A percentile compares a stretch with the other conserved stretches of the same genome.
phyloP scores from a whole-genome alignment of 1,140 invertebrate species.

The Listronotus bonariensis region DNA sequence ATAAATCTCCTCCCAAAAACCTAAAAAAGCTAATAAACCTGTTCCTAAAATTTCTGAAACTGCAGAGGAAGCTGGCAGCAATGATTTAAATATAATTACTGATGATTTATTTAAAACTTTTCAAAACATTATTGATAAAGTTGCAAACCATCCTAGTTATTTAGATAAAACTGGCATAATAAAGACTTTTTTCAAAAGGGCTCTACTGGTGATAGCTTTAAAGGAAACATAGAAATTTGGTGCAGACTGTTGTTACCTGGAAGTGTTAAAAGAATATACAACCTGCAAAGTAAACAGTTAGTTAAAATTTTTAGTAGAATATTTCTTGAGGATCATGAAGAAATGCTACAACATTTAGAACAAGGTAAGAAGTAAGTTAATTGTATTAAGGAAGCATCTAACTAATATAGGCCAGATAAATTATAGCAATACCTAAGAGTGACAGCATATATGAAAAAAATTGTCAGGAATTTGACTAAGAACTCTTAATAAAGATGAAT shows the following conservation, averaged over 20 bases:
- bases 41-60: slow-evolving; percentile 1
- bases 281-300: slow-evolving; percentile 89
- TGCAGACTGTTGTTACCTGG: slow-evolving; percentile 83
- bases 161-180: slow-evolving; percentile 80
- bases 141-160: slow-evolving; percentile 79
- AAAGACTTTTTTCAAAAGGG: slow-evolving; percentile 73
- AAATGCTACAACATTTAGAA: slow-evolving; percentile 86
- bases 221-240: slow-evolving; percentile 81
- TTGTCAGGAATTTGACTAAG: too few relatives aligned
- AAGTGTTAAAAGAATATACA: slow-evolving; percentile 83
- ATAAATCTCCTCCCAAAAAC: slow-evolving; percentile 55
- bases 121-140: slow-evolving; percentile 73
- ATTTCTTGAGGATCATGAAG: slow-evolving; percentile 72
- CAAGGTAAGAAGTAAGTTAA: slow-evolving; percentile 58
- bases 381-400: background rate
- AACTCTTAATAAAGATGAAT: too few relatives aligned
- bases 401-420: too few relatives aligned
- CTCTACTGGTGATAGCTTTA: slow-evolving; percentile 67
- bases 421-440: too few relatives aligned
- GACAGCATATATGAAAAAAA: too few relatives aligned
- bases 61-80: too few relatives aligned
- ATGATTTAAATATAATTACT: background rate
- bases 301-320: slow-evolving; percentile 87
- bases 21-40: slow-evolving; percentile 41
- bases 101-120: slow-evolving; percentile 68